phyloP scores from a whole-genome alignment of 2,888 invertebrate species.

The Lasioglossum vierecki region DNA sequence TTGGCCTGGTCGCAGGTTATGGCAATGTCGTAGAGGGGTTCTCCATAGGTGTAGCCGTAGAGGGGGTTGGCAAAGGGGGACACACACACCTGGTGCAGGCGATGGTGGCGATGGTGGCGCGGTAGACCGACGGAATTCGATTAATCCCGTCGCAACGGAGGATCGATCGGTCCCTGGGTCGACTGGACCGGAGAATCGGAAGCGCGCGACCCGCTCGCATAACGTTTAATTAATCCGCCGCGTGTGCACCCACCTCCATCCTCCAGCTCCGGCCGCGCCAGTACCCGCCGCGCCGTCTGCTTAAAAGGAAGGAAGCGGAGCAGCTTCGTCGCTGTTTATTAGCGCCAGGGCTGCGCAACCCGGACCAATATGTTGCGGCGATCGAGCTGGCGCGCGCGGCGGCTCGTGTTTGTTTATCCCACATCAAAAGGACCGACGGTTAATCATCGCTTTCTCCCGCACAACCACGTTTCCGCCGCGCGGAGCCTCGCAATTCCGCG shows the following conservation, averaged over 20 bases:
- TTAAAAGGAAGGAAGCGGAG: conserved; percentile 65
- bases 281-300: conserved; percentile 8
- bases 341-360: conserved; percentile 27
- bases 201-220: conserved; percentile 36
- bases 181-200: conserved; percentile 38
- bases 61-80: not conserved
- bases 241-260: conserved; percentile 15
- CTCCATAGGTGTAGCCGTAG: not conserved
- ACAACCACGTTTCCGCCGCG: conserved; percentile 18
- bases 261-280: not conserved
- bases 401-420: conserved; percentile 76
- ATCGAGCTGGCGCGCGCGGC: conserved; percentile 56
- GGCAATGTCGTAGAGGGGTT: not conserved
- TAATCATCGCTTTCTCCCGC: conserved; percentile 75
- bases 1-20: conserved; percentile 29
- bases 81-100: conserved; percentile 37
- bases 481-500: not conserved
- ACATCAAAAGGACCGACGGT: conserved; percentile 78
- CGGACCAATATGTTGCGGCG: conserved; percentile 73
- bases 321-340: conserved; percentile 64
- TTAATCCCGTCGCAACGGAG: conserved; percentile 56
- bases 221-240: conserved; percentile 70
- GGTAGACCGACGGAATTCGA: conserved; percentile 71
- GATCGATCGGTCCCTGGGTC: conserved; percentile 55
- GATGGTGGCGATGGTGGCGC: conserved; percentile 23